Evolutionary conservation across 2,113 vertebrate genomes (phyloP).

Genomic region (Mormoops blainvillei): DNA sequence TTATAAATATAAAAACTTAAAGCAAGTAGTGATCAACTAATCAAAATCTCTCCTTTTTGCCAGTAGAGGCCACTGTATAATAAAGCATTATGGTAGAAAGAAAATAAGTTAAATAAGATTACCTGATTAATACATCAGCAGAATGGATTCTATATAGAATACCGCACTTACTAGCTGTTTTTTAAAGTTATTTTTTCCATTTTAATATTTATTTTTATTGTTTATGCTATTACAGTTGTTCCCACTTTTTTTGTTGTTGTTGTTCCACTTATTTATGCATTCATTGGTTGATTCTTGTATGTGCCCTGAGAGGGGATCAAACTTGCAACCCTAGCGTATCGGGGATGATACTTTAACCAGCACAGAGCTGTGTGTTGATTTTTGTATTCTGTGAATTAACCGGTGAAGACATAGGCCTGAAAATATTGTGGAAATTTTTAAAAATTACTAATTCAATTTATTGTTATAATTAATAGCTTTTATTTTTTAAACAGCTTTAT

Average conservation of each 20-base stretch:
- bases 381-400: background rate
- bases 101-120: background rate
- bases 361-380: background rate
- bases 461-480: background rate
- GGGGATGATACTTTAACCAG: too few species aligned
- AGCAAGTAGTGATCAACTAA: background rate
- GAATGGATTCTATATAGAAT: background rate
- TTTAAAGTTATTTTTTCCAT: background rate
- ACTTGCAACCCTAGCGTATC: too few species aligned
- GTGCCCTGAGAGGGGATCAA: too few species aligned
- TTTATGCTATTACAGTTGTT: too few species aligned
- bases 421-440: background rate
- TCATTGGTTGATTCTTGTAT: too few species aligned
- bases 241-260: too few species aligned
- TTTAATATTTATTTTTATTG: background rate
- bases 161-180: background rate
- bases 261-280: too few species aligned
- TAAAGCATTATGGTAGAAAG: background rate
- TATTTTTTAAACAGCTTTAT: background rate
- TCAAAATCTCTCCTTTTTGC: constrained; percentile 28
- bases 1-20: background rate
- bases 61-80: constrained; percentile 45
- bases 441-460: constrained; percentile 9
- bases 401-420: background rate
- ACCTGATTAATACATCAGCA: background rate